Percentiles rank a stretch among this genome's conserved stretches.
Conservation (phyloP, 2,113 vertebrate species). For the Lepus timidus region DNA sequence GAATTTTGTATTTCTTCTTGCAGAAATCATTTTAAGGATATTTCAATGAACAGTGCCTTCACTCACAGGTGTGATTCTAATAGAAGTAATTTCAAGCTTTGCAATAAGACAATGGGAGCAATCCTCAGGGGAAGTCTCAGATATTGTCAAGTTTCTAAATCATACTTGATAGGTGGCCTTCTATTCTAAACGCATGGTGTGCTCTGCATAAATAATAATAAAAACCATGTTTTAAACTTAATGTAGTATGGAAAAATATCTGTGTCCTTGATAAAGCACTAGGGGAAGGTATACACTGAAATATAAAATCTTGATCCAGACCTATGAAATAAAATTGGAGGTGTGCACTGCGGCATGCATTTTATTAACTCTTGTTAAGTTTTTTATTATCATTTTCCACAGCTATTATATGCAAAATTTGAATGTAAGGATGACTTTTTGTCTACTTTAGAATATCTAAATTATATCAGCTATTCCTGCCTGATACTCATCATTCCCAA, state of each 20-base stretch:
- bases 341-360: not conserved
- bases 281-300: not conserved
- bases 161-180: conserved; percentile 50
- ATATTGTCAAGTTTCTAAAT: conserved; percentile 64
- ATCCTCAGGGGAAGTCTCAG: not conserved
- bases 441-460: not conserved
- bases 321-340: not conserved
- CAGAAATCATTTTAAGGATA: not conserved
- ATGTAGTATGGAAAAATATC: conserved; percentile 20
- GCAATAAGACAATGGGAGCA: not conserved
- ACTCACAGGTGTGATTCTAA: not conserved
- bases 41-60: conserved; percentile 4
- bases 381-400: not conserved
- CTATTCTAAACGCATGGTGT: not conserved
- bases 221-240: conserved; percentile 55
- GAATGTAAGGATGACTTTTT: conserved; percentile 3
- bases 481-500: not conserved
- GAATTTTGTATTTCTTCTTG: not conserved
- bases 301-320: not conserved
- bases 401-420: not conserved
- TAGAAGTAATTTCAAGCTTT: not conserved
- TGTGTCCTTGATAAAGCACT: conserved; percentile 40
- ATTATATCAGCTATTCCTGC: not conserved
- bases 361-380: not conserved
- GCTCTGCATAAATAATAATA: conserved; percentile 67